Evolutionary conservation across 2,888 invertebrate genomes (phyloP), one percentile per base, ranked within the genome.

Genomic region (Drosophila greeni): DNA sequence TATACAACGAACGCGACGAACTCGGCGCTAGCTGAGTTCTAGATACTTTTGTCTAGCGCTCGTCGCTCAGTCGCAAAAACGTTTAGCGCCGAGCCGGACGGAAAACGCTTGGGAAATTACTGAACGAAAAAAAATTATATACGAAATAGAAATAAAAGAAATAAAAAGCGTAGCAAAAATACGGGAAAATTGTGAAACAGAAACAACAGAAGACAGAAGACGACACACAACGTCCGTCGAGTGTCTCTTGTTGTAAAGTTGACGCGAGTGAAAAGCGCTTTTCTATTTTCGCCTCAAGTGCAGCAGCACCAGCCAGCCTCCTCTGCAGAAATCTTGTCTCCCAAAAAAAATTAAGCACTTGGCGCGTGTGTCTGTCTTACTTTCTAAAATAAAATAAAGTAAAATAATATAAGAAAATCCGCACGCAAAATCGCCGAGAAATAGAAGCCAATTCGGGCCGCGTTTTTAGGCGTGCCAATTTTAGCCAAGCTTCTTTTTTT

Each of bases 241-340:
- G 74, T 70, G 68, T 67, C 64, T 59, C 60, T 60, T 53, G 60
- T 76, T 74, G 78, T 66, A 75, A 73, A 70, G 76, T 76, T 74
- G 75, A 77, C 70, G 70, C 78, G 74, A 76, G 72, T 75, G 80
- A 72, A 75, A 75, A 78, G 72, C 79, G 79, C 72, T 80, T 80
- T 80, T 82, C 82, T 82, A 82, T 82, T 82, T 82, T 82, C 70
- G 82, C 78, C 73, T 74, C 82, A 82, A 81, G 81, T 82, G 81
- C 82, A 11, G 43, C 43, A 23, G 59, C 18, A 36, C 24, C 39
- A 24, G 55, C 49, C 34, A 34, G 58, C 56, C 51, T 62, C 20
- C 49, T 58, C 61, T 59, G 59, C 61, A 36, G 42, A 33, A 70
- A 72, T 58, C 42, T 45, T 29, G 18, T n/a, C n/a, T n/a, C 31